Conservation (phyloP, 1,140 invertebrate genomes). For the Drosophila mauritiana region DNA sequence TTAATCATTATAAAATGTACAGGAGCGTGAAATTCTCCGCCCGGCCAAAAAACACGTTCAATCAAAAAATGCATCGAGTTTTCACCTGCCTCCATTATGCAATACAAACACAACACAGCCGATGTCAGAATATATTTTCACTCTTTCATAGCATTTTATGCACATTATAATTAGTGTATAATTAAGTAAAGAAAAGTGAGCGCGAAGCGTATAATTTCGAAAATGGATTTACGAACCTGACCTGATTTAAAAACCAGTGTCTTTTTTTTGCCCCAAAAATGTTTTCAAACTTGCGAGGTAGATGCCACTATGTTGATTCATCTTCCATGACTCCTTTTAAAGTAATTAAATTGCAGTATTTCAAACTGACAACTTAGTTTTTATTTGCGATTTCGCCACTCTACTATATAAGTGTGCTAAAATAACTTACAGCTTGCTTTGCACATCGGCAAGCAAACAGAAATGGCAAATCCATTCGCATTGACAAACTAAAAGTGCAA, state of each 20-base stretch:
- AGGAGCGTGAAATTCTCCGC: slow-evolving; percentile 9
- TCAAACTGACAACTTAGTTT: not conserved
- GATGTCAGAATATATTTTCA: slow-evolving; percentile 3
- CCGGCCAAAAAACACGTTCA: slow-evolving; percentile 28
- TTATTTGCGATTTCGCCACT: not conserved
- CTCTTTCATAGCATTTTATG: slow-evolving; percentile 6
- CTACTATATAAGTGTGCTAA: slow-evolving; percentile 21
- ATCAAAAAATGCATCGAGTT: slow-evolving; percentile 38
- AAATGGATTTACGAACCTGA: not conserved
- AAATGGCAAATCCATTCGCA: slow-evolving; percentile 46
- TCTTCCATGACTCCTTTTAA: not conserved
- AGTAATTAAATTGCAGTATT: slow-evolving; percentile 24
- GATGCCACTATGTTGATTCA: no score
- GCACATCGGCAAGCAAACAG: slow-evolving; percentile 23
- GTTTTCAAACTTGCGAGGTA: no score
- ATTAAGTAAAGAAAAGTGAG: slow-evolving; percentile 16
- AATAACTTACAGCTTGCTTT: slow-evolving; percentile 23
- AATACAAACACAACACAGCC: slow-evolving; percentile 8
- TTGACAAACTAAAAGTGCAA: slow-evolving; percentile 54
- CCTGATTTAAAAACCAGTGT: not conserved
- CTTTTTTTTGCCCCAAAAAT: no score
- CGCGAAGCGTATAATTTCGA: slow-evolving; percentile 6
- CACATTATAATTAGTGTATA: slow-evolving; percentile 49
- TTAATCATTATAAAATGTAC: slow-evolving; percentile 58
- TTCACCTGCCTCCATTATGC: slow-evolving; percentile 25